Evolutionary conservation across 2,113 vertebrate species (phyloP).

Genomic region (Pungitius pungitius): DNA sequence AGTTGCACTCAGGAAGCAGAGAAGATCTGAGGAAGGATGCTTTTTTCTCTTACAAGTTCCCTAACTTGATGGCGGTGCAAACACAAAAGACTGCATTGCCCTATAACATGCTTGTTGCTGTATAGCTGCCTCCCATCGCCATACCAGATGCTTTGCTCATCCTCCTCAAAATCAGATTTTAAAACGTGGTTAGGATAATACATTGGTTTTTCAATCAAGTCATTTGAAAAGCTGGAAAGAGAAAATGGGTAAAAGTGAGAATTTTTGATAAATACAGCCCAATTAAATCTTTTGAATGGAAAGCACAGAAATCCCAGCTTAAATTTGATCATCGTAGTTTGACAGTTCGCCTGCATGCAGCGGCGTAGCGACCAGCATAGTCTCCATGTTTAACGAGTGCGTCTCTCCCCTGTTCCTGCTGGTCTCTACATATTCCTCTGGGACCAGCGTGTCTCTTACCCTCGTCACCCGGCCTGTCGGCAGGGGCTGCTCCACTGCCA

Average conservation of each 20-base stretch:
- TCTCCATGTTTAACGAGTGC: slow-evolving; percentile 33
- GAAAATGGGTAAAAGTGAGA: not conserved
- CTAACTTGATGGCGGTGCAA: not conserved
- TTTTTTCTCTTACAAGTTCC: not conserved
- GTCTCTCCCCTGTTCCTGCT: slow-evolving; percentile 14
- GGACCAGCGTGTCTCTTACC: slow-evolving; percentile 30
- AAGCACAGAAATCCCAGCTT: slow-evolving; percentile 6
- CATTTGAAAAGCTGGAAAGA: slow-evolving; percentile 4
- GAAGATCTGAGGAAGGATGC: not conserved
- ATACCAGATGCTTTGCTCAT: slow-evolving; percentile 3
- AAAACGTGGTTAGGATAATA: not conserved
- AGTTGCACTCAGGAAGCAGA: not conserved
- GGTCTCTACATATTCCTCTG: slow-evolving; percentile 30
- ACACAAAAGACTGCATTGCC: not conserved
- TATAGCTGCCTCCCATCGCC: not conserved
- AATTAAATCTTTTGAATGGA: slow-evolving; percentile 19
- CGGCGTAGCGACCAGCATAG: not conserved
- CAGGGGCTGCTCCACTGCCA: slow-evolving; percentile 48
- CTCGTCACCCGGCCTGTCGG: slow-evolving; percentile 41
- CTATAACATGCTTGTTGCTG: slow-evolving; percentile 2
- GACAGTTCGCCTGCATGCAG: not conserved
- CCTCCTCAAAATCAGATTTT: slow-evolving; percentile 2
- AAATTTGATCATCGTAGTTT: not conserved
- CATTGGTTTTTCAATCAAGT: not conserved
- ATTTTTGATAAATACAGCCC: slow-evolving; percentile 18